A percentile compares a stretch with the other conserved stretches of the same genome.
Conservation (phyloP, 2,113 vertebrate genomes). For the Uria lomvia region DNA sequence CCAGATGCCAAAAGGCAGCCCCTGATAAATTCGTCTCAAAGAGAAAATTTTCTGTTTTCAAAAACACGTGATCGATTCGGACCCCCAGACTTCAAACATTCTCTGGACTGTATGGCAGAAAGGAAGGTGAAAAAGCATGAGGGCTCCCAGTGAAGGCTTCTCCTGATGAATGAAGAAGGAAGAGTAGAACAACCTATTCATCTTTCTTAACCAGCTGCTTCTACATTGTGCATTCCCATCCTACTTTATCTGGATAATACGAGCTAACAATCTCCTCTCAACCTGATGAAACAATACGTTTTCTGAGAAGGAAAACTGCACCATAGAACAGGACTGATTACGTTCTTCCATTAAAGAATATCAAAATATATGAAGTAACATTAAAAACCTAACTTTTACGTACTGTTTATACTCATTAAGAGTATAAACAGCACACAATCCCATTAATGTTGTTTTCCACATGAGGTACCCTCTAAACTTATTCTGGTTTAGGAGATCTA, state of each 20-base stretch:
- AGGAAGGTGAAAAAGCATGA: not conserved
- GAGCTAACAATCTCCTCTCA: not conserved
- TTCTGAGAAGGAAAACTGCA: not conserved
- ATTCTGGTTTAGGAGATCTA: not conserved
- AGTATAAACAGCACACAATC: not conserved
- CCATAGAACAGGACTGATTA: not conserved
- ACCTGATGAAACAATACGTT: not conserved
- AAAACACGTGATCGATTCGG: not conserved
- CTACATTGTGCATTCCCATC: not conserved
- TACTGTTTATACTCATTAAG: not conserved
- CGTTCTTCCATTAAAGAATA: not conserved
- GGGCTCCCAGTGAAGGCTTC: not conserved
- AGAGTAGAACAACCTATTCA: not conserved
- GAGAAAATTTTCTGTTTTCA: not conserved
- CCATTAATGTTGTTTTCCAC: not conserved
- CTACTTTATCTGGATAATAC: not conserved
- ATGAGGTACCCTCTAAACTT: not conserved
- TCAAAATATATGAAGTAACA: not conserved
- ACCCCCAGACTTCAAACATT: not conserved
- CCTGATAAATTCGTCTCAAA: not conserved
- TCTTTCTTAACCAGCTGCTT: not conserved
- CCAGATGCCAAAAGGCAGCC: not conserved
- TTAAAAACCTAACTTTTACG: not conserved
- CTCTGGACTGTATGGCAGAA: not conserved
- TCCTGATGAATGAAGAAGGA: not conserved